Evolutionary conservation across 2,888 invertebrate species (phyloP).

Genomic region (Cephus pulcher): DNA sequence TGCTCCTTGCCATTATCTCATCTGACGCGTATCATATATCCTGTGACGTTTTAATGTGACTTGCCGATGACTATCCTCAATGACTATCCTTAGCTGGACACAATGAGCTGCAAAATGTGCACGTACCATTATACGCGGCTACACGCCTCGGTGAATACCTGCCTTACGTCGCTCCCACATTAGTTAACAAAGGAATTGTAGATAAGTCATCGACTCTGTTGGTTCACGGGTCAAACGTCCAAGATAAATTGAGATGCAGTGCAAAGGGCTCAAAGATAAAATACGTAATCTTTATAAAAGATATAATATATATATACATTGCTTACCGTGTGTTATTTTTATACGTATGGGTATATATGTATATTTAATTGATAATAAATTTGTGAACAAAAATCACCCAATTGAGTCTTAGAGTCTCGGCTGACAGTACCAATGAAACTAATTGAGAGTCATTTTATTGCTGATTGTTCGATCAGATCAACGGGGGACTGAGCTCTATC

Average conservation of each 20-base stretch:
- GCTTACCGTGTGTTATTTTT: too few species aligned
- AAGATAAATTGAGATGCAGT: not conserved
- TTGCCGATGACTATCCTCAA: not conserved
- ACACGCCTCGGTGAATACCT: slow-evolving; percentile 3
- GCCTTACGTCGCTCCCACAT: slow-evolving; percentile 3
- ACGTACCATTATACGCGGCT: not conserved
- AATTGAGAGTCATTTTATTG: not conserved
- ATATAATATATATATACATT: not conserved
- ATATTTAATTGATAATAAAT: not conserved
- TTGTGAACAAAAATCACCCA: not conserved
- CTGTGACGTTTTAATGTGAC: not conserved
- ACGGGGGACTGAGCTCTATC: slow-evolving; percentile 16
- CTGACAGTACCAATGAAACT: not conserved
- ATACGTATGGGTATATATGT: not conserved
- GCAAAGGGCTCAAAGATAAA: not conserved
- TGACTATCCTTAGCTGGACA: not conserved
- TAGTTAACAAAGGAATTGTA: slow-evolving; percentile 4
- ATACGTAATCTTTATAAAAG: not conserved
- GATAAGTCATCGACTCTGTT: slow-evolving; percentile 4
- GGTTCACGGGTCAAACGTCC: not conserved
- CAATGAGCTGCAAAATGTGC: slow-evolving; percentile 4
- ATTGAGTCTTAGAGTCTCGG: slow-evolving; percentile 19
- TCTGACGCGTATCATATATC: not conserved
- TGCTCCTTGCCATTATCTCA: not conserved
- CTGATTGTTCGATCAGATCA: slow-evolving; percentile 13